Conservation (phyloP, 2,888 invertebrate genomes). For the Volucella zonaria region DNA sequence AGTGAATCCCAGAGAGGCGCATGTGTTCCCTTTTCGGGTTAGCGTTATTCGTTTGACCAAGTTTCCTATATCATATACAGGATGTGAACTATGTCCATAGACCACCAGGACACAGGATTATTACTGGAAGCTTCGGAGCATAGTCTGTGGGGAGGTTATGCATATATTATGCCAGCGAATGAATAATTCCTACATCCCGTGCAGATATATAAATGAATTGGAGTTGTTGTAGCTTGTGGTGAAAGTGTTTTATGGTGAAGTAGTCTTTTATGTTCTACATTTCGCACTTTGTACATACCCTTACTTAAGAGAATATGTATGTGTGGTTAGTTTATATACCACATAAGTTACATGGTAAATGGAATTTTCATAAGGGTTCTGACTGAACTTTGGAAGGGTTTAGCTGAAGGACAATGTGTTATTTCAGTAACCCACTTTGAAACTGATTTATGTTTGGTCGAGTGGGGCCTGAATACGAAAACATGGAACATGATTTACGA, state of each 20-base stretch:
- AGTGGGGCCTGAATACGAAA: conserved; percentile 65
- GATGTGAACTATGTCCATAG: conserved; percentile 10
- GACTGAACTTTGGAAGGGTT: conserved; percentile 38
- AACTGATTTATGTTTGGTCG: conserved; percentile 52
- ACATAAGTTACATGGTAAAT: conserved; percentile 32
- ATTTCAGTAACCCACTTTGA: conserved; percentile 70
- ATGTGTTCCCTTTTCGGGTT: conserved; percentile 15
- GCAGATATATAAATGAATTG: conserved; percentile 67
- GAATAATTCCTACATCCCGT: conserved; percentile 65
- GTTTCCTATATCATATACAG: conserved; percentile 5
- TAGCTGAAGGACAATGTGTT: conserved; percentile 63
- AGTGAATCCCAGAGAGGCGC: background rate
- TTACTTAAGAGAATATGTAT: background rate
- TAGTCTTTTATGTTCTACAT: conserved; percentile 72
- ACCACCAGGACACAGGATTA: conserved; percentile 5
- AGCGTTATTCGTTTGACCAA: conserved; percentile 32
- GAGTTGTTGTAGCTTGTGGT: conserved; percentile 66
- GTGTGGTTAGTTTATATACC: conserved; percentile 14
- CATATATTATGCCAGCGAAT: conserved; percentile 66
- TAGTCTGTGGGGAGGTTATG: conserved; percentile 55
- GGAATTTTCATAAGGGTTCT: conserved; percentile 45
- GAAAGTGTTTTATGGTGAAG: conserved; percentile 71
- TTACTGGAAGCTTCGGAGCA: conserved; percentile 35
- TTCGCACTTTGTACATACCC: conserved; percentile 48
- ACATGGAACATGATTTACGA: conserved; percentile 57